These are phyloP conservation scores for Archilochus colubris DNA, from an alignment of 2,113 vertebrate species.

Conservation along the genomic window DNA sequence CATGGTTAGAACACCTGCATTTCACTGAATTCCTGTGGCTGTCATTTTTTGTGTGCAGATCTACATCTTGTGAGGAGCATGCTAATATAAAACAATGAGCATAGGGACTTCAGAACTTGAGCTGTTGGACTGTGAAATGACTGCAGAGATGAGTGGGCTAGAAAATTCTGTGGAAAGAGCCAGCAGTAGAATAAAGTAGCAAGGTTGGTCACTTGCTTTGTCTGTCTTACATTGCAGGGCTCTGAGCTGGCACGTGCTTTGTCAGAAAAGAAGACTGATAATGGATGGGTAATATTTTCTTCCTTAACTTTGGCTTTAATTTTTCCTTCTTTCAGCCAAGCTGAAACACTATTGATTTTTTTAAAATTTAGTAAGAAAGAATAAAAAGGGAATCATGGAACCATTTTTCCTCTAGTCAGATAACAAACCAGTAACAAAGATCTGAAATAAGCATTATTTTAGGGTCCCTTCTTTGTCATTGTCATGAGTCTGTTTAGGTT, in stretches of 20 bases:
- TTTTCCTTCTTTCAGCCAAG: neutral
- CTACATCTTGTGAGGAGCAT: neutral
- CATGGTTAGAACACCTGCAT: neutral
- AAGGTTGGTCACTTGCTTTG: neutral
- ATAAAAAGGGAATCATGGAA: neutral
- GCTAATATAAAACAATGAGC: neutral
- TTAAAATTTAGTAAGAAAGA: neutral
- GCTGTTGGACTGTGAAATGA: neutral
- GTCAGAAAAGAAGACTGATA: conserved; percentile 82
- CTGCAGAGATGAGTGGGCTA: neutral
- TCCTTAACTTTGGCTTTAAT: neutral
- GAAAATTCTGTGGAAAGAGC: neutral
- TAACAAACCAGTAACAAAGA: neutral
- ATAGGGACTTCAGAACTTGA: neutral
- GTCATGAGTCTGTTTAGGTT: neutral
- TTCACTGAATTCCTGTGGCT: neutral
- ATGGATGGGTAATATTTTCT: conserved; percentile 82
- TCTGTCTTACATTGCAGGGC: conserved; percentile 69
- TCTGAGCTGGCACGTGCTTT: conserved; percentile 82
- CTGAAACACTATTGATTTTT: neutral
- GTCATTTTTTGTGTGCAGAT: neutral
- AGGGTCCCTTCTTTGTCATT: neutral
- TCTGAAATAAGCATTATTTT: neutral
- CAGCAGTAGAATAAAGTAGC: neutral
- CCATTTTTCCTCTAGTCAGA: neutral